phyloP scores from a whole-genome alignment of 1,140 invertebrate genomes.

The Lineus longissimus region DNA sequence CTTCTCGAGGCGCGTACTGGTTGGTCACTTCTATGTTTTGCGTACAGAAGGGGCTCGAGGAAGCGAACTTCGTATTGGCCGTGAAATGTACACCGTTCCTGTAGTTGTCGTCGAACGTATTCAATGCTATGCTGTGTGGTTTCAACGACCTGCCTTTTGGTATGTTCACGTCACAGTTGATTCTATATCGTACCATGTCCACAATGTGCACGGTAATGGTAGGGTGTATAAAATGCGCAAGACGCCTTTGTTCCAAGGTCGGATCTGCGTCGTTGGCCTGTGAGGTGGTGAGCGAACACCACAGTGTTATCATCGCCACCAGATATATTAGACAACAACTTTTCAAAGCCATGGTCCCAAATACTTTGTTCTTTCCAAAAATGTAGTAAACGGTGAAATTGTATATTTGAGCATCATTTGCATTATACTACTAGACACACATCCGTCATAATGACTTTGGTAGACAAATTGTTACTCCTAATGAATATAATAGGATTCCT shows the following conservation, averaged over 20 bases:
- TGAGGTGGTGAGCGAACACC: no score
- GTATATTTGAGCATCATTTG: no score
- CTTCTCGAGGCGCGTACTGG: not conserved
- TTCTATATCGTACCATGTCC: not conserved
- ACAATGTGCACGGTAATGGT: not conserved
- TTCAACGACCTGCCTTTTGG: not conserved
- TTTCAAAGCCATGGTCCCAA: no score
- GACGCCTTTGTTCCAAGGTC: no score
- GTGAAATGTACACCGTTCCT: not conserved
- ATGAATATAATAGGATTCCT: not conserved
- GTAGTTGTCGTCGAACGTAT: slow-evolving; percentile 1
- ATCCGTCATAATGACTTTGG: no score
- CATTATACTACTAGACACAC: no score
- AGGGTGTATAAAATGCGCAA: no score
- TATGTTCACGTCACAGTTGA: not conserved
- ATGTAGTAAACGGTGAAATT: no score
- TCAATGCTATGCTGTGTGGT: not conserved
- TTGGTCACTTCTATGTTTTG: not conserved
- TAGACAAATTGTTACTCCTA: slow-evolving; percentile 1
- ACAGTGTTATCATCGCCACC: no score
- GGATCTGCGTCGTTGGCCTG: no score
- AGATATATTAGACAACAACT: no score
- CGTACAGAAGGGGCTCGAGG: not conserved
- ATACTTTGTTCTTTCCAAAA: no score
- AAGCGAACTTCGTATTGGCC: not conserved